Evolutionary conservation across 2,113 vertebrate species (phyloP), one percentile per base, ranked within the genome.

Genomic region (Astur gentilis): DNA sequence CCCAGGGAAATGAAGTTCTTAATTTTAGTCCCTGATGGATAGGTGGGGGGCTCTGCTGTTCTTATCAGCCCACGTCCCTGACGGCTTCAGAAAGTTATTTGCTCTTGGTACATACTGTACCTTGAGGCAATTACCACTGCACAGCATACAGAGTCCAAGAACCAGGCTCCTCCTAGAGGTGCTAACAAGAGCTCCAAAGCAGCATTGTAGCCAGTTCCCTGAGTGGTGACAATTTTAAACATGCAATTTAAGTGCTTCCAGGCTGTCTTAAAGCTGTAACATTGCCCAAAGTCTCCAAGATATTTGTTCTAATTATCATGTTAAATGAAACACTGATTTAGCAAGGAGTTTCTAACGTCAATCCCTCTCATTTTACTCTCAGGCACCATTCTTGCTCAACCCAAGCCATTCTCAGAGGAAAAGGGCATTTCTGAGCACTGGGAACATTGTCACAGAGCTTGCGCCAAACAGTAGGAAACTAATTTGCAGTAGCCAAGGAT

Each of bases 271-370:
- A 85, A 76, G 26, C 44, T 65, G 27, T 29, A 72, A 27, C 42
- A 40, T 76, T 1, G 3, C 45, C 19, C 54, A 61, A 50, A 78
- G 6, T 58, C 70, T 91, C 84, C 4, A 31, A 76, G 49, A 58
- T 94, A 77, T 61, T 94, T 94, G 10, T 38, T 88, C 32, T 72
- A 82, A 82, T 64, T 79, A 73, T 85, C 40, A 40, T 23, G 8
- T 87, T 93, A 93, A 90, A 83, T 80, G 54, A 79, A 95, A 65
- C 50, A 19, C 47, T 61, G 57, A 38, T 93, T 91, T 67, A 87
- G 11, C 49, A 61, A 72, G 36, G 14, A 36, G 19, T 72, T 95
- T 76, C n/a, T 75, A 85, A 21, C 9, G 38, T 84, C 66, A 62
- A 0, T 64, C 40, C 25, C 27, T 93, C 62, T 79, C 40, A 7